Percentiles rank a stretch among this genome's conserved stretches.
Evolutionary conservation across 2,888 invertebrate genomes (phyloP).

Genomic region (Automeris io): DNA sequence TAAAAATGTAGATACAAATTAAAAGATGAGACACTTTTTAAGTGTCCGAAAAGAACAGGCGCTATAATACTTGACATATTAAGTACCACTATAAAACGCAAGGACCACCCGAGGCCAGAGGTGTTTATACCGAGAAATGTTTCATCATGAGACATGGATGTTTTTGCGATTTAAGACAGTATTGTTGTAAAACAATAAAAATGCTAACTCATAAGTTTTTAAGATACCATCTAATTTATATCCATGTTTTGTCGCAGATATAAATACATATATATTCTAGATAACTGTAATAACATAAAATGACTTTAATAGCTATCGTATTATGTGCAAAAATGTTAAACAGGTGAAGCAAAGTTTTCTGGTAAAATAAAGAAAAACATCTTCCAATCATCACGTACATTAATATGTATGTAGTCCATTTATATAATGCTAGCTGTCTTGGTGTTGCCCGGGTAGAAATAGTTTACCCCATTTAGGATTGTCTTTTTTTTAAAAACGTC

Average conservation of each 20-base stretch:
- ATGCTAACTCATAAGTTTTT: conserved; percentile 10
- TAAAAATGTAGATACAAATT: conserved; percentile 20
- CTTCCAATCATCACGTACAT: too few species aligned
- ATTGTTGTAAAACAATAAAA: conserved; percentile 7
- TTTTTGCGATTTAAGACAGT: conserved; percentile 26
- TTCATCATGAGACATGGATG: conserved; percentile 30
- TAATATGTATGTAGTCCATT: too few species aligned
- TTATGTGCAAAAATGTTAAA: too few species aligned
- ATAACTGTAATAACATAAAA: too few species aligned
- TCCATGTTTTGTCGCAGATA: neutral
- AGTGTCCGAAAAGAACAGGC: conserved; percentile 34
- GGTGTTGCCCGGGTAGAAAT: too few species aligned
- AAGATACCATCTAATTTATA: conserved; percentile 8
- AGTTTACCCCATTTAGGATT: too few species aligned
- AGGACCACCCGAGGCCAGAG: conserved; percentile 38
- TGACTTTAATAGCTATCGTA: too few species aligned
- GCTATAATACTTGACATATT: conserved; percentile 42
- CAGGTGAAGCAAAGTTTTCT: too few species aligned
- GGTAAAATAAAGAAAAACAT: too few species aligned
- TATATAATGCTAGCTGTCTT: too few species aligned
- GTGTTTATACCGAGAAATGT: conserved; percentile 36
- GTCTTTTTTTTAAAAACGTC: too few species aligned
- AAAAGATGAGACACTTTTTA: conserved; percentile 29
- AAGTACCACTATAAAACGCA: conserved; percentile 43
- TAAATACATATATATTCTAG: too few species aligned